Evolutionary conservation across 1,140 invertebrate species (phyloP).

Genomic region (Ooceraea biroi): DNA sequence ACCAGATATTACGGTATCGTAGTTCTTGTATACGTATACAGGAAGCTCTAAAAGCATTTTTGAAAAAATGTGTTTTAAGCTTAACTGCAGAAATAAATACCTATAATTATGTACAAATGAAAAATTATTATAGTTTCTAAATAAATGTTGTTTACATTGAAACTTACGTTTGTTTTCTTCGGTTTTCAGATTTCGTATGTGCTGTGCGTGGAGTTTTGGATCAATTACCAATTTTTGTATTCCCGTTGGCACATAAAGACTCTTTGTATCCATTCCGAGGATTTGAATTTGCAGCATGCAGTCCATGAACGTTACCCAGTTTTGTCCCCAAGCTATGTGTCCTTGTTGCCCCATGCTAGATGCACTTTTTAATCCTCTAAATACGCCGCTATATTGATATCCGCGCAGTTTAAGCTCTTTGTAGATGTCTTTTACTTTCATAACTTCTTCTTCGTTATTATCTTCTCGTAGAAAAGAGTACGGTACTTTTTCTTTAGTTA

Average conservation of each 20-base stretch:
- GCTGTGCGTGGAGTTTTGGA: slow-evolving; percentile 88
- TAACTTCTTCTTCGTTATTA: slow-evolving; percentile 71
- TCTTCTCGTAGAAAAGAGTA: slow-evolving; percentile 5
- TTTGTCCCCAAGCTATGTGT: slow-evolving; percentile 90
- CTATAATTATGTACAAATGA: no score
- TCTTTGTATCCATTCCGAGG: slow-evolving; percentile 90
- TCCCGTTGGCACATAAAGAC: slow-evolving; percentile 93
- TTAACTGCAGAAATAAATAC: no score
- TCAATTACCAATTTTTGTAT: slow-evolving; percentile 94
- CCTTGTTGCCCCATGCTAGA: slow-evolving; percentile 86
- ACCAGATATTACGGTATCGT: slow-evolving; percentile 87
- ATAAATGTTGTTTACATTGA: not conserved
- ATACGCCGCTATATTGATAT: slow-evolving; percentile 95
- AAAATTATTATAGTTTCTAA: not conserved
- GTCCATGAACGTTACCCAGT: slow-evolving; percentile 97
- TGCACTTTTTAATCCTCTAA: slow-evolving; percentile 88
- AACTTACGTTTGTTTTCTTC: slow-evolving; percentile 77
- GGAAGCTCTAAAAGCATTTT: slow-evolving; percentile 77
- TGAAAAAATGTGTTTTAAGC: no score
- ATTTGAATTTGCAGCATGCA: slow-evolving; percentile 96
- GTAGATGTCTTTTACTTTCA: slow-evolving; percentile 93
- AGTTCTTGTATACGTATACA: slow-evolving; percentile 85
- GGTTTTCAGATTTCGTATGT: slow-evolving; percentile 78
- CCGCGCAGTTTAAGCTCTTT: slow-evolving; percentile 96
- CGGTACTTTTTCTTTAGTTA: slow-evolving; percentile 76